Base-by-base conservation (phyloP, 2,888 invertebrate species). In the Nemotelus nigrinus region DNA sequence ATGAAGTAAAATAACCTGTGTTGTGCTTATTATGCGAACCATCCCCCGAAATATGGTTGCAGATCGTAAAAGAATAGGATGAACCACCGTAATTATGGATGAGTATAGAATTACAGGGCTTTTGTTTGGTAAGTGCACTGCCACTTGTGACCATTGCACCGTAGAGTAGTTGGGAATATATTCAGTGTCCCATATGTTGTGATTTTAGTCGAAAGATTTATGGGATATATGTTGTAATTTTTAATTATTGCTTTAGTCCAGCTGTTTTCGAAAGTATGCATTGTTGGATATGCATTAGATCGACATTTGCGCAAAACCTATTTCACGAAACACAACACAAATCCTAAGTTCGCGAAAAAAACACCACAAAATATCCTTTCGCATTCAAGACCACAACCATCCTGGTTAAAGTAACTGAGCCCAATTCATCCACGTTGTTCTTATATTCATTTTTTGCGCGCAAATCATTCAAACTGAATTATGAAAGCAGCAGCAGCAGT, bases 71-170 rank as follows among this genome's bases (percentile, higher is more conserved):
- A 70, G 55, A 41, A 55, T 55, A 70, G 70, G 70, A 70, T 70
- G 77, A 74, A 60, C 77, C 64, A 78, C 82, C 83, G 82, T 84
- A 82, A 81, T 81, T 80, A 81, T 80, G 82, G 82, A 82, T 83
- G 84, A 84, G 83, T 84, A 85, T 84, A 82, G 83, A 82, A 84
- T 85, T 85, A 85, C 85, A 58, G 64, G 65, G 72, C 76, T 76
- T 84, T 83, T 84, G 74, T 75, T 63, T 77, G 65, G 77, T 74
- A 58, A 70, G 74, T 43, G 74, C 74, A 74, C 25, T 57, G 57
- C 72, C 77, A 71, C 77, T 78, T 78, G 78, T 48, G 78, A 63
- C 72, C 60, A 57, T 74, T 77, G 77, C 60, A 74, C 48, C 10
- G 8, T 48, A 74, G 77, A 74, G 72, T 50, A 65, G 58, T 67